phyloP scores from a whole-genome alignment of 2,888 invertebrate genomes.

The Chymomyza fuscimana region DNA sequence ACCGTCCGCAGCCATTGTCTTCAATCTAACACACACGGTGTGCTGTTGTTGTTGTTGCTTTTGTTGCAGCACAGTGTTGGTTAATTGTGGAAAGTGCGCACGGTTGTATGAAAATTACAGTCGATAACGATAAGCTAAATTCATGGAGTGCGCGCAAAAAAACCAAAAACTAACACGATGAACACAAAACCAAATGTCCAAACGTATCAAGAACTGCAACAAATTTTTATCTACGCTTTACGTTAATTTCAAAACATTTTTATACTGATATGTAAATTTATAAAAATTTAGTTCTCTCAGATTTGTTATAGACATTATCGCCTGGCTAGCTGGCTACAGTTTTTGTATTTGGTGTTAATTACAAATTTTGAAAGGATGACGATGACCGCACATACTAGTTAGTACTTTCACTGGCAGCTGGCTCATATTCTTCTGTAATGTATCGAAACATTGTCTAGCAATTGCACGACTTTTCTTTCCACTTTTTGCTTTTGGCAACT shows the following conservation, averaged over 20 bases:
- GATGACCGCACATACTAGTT: not conserved
- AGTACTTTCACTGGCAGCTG: constrained; percentile 14
- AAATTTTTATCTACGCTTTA: constrained; percentile 55
- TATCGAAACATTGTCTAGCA: not conserved
- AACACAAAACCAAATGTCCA: constrained; percentile 61
- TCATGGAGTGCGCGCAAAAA: constrained; percentile 46
- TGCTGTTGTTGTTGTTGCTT: constrained; percentile 26
- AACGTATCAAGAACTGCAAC: constrained; percentile 69
- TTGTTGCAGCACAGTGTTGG: constrained; percentile 54
- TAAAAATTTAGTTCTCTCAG: constrained; percentile 27
- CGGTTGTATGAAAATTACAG: constrained; percentile 50
- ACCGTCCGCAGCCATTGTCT: constrained; percentile 80
- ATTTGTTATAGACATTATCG: not conserved
- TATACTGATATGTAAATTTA: constrained; percentile 41
- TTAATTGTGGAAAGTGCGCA: constrained; percentile 54
- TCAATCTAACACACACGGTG: constrained; percentile 72
- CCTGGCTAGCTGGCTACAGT: not conserved
- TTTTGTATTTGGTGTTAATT: not conserved
- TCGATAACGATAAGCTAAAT: constrained; percentile 50
- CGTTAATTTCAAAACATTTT: constrained; percentile 69
- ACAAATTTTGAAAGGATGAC: not conserved
- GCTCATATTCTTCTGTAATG: constrained; percentile 18
- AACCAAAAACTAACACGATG: constrained; percentile 23
- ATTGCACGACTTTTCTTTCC: constrained; percentile 25
- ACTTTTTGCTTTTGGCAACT: constrained; percentile 61